Evolutionary conservation across 2,113 vertebrate species (phyloP).

Genomic region (Salvelinus fontinalis): DNA sequence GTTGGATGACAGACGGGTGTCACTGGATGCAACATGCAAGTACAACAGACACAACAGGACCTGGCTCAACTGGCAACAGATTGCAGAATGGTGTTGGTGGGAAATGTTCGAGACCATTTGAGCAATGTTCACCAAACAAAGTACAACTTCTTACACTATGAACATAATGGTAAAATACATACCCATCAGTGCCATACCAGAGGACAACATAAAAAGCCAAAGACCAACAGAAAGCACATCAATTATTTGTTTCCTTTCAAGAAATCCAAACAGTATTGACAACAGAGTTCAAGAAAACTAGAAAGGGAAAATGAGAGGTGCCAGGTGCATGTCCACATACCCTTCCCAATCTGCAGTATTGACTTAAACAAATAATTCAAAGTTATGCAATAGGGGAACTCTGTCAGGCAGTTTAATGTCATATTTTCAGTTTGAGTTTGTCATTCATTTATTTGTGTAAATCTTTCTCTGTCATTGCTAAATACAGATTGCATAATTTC

Average conservation of each 20-base stretch:
- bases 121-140: neutral
- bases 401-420: neutral
- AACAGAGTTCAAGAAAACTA: neutral
- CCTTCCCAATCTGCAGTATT: neutral
- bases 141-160: neutral
- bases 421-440: neutral
- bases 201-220: neutral
- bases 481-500: slow-evolving; percentile 1
- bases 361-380: neutral
- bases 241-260: neutral
- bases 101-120: neutral
- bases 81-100: neutral
- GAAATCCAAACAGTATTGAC: neutral
- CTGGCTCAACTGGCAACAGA: neutral
- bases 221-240: neutral
- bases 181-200: neutral
- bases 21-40: neutral
- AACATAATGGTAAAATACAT: neutral
- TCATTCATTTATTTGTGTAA: neutral
- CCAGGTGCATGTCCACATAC: neutral
- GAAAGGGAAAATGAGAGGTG: neutral
- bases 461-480: neutral
- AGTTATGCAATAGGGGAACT: neutral
- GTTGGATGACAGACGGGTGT: neutral
- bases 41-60: neutral